phyloP scores from a whole-genome alignment of 1,140 invertebrate genomes.

The Musca domestica region DNA sequence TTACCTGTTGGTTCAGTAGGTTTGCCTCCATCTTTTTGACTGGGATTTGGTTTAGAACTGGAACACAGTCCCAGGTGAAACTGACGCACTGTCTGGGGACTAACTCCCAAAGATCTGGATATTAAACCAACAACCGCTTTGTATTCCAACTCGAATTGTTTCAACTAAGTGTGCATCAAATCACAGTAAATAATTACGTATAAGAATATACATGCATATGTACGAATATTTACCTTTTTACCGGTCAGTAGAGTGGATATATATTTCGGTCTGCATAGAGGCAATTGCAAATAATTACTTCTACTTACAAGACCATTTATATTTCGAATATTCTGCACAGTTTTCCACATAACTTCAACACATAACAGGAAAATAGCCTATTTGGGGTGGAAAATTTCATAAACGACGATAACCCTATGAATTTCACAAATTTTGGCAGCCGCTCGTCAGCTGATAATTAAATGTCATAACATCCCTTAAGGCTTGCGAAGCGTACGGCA shows the following conservation, averaged over 20 bases:
- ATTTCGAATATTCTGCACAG: slow-evolving; percentile 40
- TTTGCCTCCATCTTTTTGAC: neutral
- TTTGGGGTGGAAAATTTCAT: too few species aligned
- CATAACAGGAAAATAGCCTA: slow-evolving; percentile 2
- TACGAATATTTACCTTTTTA: neutral
- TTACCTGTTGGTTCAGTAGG: neutral
- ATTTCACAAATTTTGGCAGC: slow-evolving; percentile 35
- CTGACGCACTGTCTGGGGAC: slow-evolving; percentile 33
- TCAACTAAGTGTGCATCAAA: slow-evolving; percentile 32
- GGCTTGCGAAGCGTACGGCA: too few species aligned
- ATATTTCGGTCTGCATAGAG: neutral
- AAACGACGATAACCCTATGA: slow-evolving; percentile 1
- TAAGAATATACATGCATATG: neutral
- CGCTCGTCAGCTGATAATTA: neutral
- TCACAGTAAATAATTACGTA: neutral
- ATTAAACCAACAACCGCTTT: slow-evolving; percentile 50
- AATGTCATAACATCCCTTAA: too few species aligned
- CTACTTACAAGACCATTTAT: slow-evolving; percentile 20
- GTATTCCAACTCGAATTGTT: slow-evolving; percentile 55
- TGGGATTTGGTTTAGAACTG: slow-evolving; percentile 40
- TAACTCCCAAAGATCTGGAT: slow-evolving; percentile 43
- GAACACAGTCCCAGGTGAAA: slow-evolving; percentile 32
- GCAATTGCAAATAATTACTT: neutral
- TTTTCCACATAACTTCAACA: slow-evolving; percentile 41
- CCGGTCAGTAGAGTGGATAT: neutral